Evolutionary conservation across 2,797 vertebrate genomes (phyloP).

Genomic region (Bryconaethiops microstoma): DNA sequence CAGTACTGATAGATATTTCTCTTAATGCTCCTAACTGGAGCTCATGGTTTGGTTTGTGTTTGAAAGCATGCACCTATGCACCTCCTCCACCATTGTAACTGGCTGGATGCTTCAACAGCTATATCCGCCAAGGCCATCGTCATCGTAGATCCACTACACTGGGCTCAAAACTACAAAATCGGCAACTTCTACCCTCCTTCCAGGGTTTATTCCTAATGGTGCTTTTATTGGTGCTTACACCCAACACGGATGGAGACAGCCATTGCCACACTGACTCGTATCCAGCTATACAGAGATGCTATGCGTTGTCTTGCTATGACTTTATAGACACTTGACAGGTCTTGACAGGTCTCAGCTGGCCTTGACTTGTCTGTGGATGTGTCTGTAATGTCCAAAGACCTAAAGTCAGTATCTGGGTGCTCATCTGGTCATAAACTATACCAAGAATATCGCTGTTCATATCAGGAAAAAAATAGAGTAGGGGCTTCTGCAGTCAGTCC

Average conservation of each 20-base stretch:
- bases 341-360: not conserved
- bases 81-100: slow-evolving; percentile 65
- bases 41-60: slow-evolving; percentile 59
- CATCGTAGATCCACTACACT: slow-evolving; percentile 9
- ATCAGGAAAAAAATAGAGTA: not conserved
- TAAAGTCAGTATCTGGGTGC: slow-evolving; percentile 7
- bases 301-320: slow-evolving; percentile 14
- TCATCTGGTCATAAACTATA: not conserved
- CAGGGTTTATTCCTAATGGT: slow-evolving; percentile 78
- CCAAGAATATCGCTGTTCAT: slow-evolving; percentile 3
- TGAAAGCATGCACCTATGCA: slow-evolving; percentile 78
- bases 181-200: slow-evolving; percentile 52
- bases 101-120: not conserved
- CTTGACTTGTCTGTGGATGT: not conserved
- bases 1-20: slow-evolving; percentile 23
- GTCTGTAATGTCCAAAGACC: not conserved
- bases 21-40: slow-evolving; percentile 46
- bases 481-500: not conserved
- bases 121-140: not conserved
- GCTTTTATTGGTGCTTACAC: slow-evolving; percentile 81
- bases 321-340: slow-evolving; percentile 22
- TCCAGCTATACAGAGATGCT: not conserved
- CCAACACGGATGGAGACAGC: slow-evolving; percentile 61
- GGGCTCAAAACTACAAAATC: slow-evolving; percentile 13
- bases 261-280: slow-evolving; percentile 43